Conservation (phyloP, 2,113 vertebrate species). For the Aspiorhynchus laticeps region DNA sequence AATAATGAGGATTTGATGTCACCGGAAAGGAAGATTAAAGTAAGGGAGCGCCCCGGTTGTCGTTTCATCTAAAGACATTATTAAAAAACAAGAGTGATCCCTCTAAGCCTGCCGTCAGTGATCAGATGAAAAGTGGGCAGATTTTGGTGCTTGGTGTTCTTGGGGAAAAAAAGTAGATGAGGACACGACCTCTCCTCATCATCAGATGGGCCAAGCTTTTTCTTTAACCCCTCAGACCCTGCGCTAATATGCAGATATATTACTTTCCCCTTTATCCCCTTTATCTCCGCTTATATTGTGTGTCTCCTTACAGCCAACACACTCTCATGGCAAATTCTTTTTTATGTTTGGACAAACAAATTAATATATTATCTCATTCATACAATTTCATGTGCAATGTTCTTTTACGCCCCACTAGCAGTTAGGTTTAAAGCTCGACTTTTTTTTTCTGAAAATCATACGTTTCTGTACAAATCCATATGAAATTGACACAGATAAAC, state of each 20-base stretch:
- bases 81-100: constrained; percentile 49
- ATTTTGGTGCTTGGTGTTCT: constrained; percentile 30
- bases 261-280: neutral
- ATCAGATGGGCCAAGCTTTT: neutral
- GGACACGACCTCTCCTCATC: constrained; percentile 33
- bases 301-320: neutral
- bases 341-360: no score
- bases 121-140: constrained; percentile 41
- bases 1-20: constrained; percentile 34
- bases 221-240: neutral
- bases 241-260: neutral
- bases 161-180: constrained; percentile 16
- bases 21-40: constrained; percentile 39
- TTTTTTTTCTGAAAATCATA: neutral
- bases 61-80: constrained; percentile 26
- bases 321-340: neutral
- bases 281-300: neutral
- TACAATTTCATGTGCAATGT: neutral
- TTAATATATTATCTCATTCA: no score
- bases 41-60: neutral
- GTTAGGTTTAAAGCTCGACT: neutral
- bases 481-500: neutral
- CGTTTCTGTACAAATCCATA: neutral
- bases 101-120: constrained; percentile 46
- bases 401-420: neutral